Base-by-base conservation (phyloP, 2,113 vertebrate species). In the Cettia cetti region DNA sequence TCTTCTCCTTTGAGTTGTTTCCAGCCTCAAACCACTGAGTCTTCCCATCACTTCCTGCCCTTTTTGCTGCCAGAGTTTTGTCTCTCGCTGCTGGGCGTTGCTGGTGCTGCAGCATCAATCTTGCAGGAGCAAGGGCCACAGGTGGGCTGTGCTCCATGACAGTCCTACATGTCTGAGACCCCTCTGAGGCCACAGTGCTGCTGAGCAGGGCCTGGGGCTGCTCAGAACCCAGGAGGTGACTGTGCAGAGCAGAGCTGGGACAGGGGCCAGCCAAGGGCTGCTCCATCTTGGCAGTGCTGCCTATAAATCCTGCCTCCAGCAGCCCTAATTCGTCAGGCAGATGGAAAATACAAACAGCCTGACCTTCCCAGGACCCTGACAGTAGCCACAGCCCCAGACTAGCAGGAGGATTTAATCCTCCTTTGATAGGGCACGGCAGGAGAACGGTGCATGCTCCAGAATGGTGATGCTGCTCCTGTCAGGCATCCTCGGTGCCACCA, bases 381-480 rank as follows among this genome's bases (percentile, higher is more conserved):
- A 93, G 77, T 64, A 93, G 49, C 70, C 56, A 49, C 70, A 71
- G 75, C 5, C 78, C 75, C 85, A 54, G 44, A 31, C 31, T n/a
- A 65, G 83, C 75, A 74, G 54, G 50, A 7, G 6, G 85, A 59
- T 57, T 83, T 77, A 66, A 88, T 90, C 71, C 44, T 50, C 45
- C 82, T 96, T 93, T 94, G 92, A 76, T 63, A 86, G 68, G 42
- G 50, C 86, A 89, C 16, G 0, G 4, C 45, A 17, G 92, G 79
- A 84, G 75, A 7, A 27, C 0, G 0, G 5, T 0, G 0, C 19
- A 4, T 4, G 24, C 66, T 68, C 70, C 85, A 63, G 61, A 71
- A n/a, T 26, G 6, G 49, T 42, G 16, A 5, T 5, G 63, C 66
- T 83, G 45, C 22, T 88, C 56, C 59, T 50, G 11, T 66, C 82